phyloP scores from a whole-genome alignment of 1,140 invertebrate genomes.

The Hyphantria cunea region DNA sequence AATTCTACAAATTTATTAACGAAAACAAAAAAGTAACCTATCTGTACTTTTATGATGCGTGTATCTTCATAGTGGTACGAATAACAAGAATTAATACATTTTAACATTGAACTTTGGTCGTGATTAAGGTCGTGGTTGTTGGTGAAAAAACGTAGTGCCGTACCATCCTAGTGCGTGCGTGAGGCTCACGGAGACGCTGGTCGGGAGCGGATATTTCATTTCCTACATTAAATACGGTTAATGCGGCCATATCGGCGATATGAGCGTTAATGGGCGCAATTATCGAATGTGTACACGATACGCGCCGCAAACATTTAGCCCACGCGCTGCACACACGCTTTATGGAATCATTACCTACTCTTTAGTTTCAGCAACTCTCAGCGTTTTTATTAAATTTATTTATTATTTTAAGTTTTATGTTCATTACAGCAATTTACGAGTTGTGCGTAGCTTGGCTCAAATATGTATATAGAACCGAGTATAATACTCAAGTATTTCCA shows the following conservation, averaged over 20 bases:
- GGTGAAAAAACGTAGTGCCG: background rate
- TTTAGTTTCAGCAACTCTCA: background rate
- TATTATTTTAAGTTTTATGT: background rate
- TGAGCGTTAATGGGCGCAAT: conserved; percentile 30
- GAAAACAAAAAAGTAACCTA: no score
- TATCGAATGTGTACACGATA: conserved; percentile 33
- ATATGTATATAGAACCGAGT: no score
- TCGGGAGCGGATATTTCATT: conserved; percentile 42
- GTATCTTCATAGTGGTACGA: no score
- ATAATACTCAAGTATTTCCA: no score
- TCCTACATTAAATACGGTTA: conserved; percentile 40
- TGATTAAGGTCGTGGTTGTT: no score
- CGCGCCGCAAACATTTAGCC: conserved; percentile 10
- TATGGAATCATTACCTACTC: background rate
- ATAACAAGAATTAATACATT: no score
- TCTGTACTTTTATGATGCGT: no score
- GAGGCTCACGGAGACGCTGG: background rate
- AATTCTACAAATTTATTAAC: no score
- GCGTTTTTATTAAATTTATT: no score
- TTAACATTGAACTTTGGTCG: no score
- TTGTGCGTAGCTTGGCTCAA: no score
- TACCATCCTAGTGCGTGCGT: background rate
- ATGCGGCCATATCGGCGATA: conserved; percentile 15
- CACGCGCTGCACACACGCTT: background rate
- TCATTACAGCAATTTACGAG: background rate